Conservation (phyloP, 2,113 vertebrate genomes). For the Platycercus adscitus region DNA sequence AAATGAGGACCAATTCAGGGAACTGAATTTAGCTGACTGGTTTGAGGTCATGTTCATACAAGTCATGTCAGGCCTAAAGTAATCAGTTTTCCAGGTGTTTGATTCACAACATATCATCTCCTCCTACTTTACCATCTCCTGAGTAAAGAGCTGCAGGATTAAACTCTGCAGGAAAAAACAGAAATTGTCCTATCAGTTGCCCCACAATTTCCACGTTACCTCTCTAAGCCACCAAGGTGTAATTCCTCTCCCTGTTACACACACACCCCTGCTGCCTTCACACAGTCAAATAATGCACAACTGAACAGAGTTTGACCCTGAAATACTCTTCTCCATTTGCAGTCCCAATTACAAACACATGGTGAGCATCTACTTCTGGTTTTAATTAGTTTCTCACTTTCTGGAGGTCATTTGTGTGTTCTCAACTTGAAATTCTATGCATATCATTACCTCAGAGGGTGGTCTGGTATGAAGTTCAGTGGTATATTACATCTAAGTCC, state of each 20-base stretch:
- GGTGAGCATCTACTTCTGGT: neutral
- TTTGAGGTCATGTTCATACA: neutral
- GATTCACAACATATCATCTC: neutral
- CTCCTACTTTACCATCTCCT: neutral
- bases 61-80: neutral
- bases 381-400: conserved; percentile 36
- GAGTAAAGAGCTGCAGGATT: neutral
- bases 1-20: neutral
- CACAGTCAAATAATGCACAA: neutral
- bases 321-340: neutral
- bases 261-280: neutral
- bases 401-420: neutral
- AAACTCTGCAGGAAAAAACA: neutral
- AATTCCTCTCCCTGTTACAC: neutral
- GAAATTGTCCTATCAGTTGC: neutral
- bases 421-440: neutral
- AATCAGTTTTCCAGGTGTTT: neutral
- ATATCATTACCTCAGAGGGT: neutral
- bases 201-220: neutral
- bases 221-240: neutral
- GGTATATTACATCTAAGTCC: neutral
- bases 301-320: neutral
- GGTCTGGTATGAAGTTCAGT: neutral
- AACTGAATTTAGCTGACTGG: neutral
- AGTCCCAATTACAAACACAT: neutral